Evolutionary conservation across 1,140 invertebrate genomes (phyloP), one percentile per base, ranked within the genome.

Genomic region (Brachionus plicatilis): DNA sequence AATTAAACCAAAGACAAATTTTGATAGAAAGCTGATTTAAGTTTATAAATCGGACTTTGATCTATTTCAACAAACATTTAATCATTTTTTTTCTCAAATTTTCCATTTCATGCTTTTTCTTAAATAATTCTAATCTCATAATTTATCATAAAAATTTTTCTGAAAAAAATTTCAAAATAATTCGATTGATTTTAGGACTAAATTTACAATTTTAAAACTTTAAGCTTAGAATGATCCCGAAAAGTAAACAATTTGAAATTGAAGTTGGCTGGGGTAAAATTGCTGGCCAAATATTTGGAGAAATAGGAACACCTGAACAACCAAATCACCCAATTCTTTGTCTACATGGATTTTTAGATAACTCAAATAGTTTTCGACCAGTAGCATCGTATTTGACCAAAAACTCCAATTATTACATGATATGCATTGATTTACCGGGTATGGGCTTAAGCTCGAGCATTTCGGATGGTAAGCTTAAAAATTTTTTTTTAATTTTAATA

Each of bases 201-300:
- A 75, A 47, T 43, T 47, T 75, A 11, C 14, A 24, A 43, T 24
- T 47, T 60, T 60, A 8, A 53, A 6, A 53, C 6, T 6, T 7
- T 3, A 17, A 12, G 12, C 3, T 14, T 14, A 29, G 43, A 9
- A 76, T 76, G 72, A 33, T 76, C 50, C 72, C 72, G 20, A 76
- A 50, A 24, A 76, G 20, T 3, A 33, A 82, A 68, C 50, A 82
- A 68, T 82, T 82, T 65, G 79, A 82, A 65, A 41, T 82, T 43
- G 41, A 68, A 60, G 79, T 82, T 14, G 79, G 79, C 2, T 82
- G 79, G 79, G 79, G 79, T 82, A 60, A 82, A 41, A 68, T 82
- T 27, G 17, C 17, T 27, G 79, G 79, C 12, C 79, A 82, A 82
- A 82, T 82, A 47, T 82, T 82, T 24, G 79, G 79, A 12, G 29